Evolutionary conservation across 2,113 vertebrate genomes (phyloP), one percentile per base, ranked within the genome.

Genomic region (Lipotes vexillifer): DNA sequence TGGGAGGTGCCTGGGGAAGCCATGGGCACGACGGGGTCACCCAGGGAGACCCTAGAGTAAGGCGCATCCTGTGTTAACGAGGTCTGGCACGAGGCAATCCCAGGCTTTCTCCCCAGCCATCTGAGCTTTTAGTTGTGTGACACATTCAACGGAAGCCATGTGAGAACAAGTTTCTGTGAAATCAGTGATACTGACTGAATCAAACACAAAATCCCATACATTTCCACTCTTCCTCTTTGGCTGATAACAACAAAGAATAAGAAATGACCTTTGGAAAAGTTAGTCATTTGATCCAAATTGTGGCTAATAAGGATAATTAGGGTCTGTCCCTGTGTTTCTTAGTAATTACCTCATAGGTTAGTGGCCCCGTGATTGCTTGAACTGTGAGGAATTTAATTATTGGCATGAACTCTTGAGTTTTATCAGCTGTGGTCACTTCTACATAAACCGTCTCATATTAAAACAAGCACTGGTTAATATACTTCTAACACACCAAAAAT

Each of bases 371-470:
- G 15, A 97, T 84, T 91, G 92, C 36, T 96, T 95, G 78, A 96
- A 93, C 92, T 90, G 69, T 81, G 93, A 94, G 38, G 71, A 96
- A 97, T 96, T 95, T 95, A 82, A 83, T 90, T 77, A 89, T 12
- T 96, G 80, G n/a, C 57, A 68, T 33, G 57, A 82, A 86, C 63
- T 88, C 81, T n/a, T 57, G 86, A 88, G 59, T 93, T 94, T 94
- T 95, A 94, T 85, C 92, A 87, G 94, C 61, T 95, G 90, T 80
- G 84, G 88, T 91, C 96, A 80, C 77, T 97, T 94, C 61, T 94
- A 63, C 11, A 83, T 80, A 97, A 97, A 95, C 61, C 38, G n/a
- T 92, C 57, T 96, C 44, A 88, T 88, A 93, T 92, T 27, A 94
- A 88, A 69, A 11, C n/a, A 74, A 97, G 74, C 46, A 52, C 88